phyloP scores from a whole-genome alignment of 1,140 invertebrate genomes.

The Aphelenchoides besseyi region DNA sequence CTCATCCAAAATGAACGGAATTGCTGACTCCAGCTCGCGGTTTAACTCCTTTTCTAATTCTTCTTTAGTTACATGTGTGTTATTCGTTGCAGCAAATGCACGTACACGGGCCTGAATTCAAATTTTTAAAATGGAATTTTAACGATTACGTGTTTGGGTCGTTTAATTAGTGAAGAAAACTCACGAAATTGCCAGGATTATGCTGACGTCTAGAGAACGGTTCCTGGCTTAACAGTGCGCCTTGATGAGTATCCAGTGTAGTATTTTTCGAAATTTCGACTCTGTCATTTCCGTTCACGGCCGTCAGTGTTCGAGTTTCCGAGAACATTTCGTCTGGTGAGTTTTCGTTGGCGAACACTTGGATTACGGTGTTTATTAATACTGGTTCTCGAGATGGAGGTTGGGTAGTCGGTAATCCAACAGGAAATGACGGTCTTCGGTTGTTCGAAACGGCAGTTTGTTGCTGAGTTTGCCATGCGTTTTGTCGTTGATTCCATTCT shows the following conservation, averaged over 20 bases:
- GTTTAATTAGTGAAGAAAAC: not conserved
- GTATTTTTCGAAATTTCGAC: constrained; percentile 22
- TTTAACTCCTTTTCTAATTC: constrained; percentile 43
- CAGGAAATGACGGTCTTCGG: not conserved
- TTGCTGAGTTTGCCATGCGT: not conserved
- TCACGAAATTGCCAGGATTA: constrained; percentile 11
- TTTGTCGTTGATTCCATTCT: constrained; percentile 17
- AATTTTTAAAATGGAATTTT: constrained; percentile 9
- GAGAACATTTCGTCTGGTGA: constrained; percentile 25
- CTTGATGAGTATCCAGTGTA: constrained; percentile 21
- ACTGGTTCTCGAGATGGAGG: constrained; percentile 1
- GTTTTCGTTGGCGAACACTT: constrained; percentile 23
- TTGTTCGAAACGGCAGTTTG: not conserved
- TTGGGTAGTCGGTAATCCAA: not conserved
- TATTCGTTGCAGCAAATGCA: constrained; percentile 48
- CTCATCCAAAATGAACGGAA: constrained; percentile 48
- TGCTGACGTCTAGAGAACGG: not conserved
- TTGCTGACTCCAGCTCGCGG: constrained; percentile 39
- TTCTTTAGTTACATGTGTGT: constrained; percentile 35
- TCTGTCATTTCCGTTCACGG: constrained; percentile 24
- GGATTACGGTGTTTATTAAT: constrained; percentile 23
- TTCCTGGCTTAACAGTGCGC: not conserved
- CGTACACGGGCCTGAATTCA: constrained; percentile 34
- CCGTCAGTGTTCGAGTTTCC: constrained; percentile 16
- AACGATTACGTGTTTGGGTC: not conserved